These are phyloP conservation scores for Sardina pilchardus DNA, from an alignment of 2,113 vertebrate genomes.

Conservation along the genomic window DNA sequence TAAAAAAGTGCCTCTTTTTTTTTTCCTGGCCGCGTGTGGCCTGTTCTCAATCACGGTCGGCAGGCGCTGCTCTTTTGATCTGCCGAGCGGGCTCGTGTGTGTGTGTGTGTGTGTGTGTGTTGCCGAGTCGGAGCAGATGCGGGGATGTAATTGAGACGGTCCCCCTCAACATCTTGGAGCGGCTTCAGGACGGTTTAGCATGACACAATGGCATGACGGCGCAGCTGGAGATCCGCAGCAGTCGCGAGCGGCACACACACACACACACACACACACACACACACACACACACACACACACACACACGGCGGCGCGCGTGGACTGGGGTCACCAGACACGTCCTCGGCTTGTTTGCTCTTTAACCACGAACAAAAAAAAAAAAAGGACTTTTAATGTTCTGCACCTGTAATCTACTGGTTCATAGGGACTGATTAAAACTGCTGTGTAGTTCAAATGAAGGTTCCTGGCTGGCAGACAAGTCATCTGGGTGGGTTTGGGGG, in stretches of 20 bases:
- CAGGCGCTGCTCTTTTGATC: slow-evolving; percentile 42
- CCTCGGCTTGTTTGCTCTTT: not conserved
- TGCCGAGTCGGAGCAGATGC: slow-evolving; percentile 37
- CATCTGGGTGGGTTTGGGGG: too few species aligned
- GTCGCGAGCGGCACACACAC: slow-evolving; percentile 6
- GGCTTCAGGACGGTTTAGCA: slow-evolving; percentile 21
- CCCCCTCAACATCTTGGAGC: slow-evolving; percentile 43
- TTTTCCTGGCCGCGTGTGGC: not conserved
- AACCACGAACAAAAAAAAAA: not conserved
- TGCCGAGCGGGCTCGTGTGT: slow-evolving; percentile 38
- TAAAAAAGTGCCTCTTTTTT: slow-evolving; percentile 14
- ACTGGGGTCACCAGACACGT: not conserved
- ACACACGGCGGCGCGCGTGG: too few species aligned
- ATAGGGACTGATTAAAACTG: not conserved
- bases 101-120: not conserved
- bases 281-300: not conserved
- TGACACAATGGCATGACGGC: not conserved
- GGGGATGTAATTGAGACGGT: slow-evolving; percentile 42
- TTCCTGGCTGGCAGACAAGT: too few species aligned
- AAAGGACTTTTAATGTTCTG: not conserved
- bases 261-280: not conserved
- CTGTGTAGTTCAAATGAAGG: too few species aligned
- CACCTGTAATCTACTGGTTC: not conserved
- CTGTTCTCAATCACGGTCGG: slow-evolving; percentile 33
- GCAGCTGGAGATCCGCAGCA: not conserved